phyloP scores from a whole-genome alignment of 2,888 invertebrate species.

The Vannuccia rotundouncinata region DNA sequence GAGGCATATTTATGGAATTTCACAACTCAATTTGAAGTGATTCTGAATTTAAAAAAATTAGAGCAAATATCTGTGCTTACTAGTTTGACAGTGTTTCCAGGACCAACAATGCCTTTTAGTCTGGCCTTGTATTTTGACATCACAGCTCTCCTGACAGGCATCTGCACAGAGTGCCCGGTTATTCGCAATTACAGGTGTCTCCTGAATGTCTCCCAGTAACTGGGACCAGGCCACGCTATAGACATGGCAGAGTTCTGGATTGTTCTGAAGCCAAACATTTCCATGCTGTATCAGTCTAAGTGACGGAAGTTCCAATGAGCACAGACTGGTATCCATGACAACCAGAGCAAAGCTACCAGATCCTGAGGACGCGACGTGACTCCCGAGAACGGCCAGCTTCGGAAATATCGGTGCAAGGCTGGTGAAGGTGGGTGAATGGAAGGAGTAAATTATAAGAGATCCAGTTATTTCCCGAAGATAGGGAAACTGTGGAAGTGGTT shows the following conservation, averaged over 20 bases:
- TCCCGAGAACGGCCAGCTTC: slow-evolving; percentile 29
- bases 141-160: slow-evolving; percentile 4
- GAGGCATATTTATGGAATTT: too few relatives aligned
- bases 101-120: slow-evolving; percentile 28
- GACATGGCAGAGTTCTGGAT: slow-evolving; percentile 79
- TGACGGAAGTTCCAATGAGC: not conserved
- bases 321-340: slow-evolving; percentile 11
- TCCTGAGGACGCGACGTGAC: not conserved
- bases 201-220: slow-evolving; percentile 60
- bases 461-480: slow-evolving; percentile 31
- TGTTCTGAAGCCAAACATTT: slow-evolving; percentile 54
- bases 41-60: too few relatives aligned
- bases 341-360: slow-evolving; percentile 2
- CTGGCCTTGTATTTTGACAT: not conserved
- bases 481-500: too few relatives aligned
- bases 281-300: slow-evolving; percentile 32
- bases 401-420: slow-evolving; percentile 1
- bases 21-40: too few relatives aligned
- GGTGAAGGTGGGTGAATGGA: not conserved
- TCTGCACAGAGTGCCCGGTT: slow-evolving; percentile 44
- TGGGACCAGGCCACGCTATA: slow-evolving; percentile 82
- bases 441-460: slow-evolving; percentile 25
- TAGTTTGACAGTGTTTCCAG: slow-evolving; percentile 30
- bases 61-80: slow-evolving; percentile 4
- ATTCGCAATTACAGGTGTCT: slow-evolving; percentile 56